Conservation (phyloP, 2,797 vertebrate species). For the Linurgus olivaceus region DNA sequence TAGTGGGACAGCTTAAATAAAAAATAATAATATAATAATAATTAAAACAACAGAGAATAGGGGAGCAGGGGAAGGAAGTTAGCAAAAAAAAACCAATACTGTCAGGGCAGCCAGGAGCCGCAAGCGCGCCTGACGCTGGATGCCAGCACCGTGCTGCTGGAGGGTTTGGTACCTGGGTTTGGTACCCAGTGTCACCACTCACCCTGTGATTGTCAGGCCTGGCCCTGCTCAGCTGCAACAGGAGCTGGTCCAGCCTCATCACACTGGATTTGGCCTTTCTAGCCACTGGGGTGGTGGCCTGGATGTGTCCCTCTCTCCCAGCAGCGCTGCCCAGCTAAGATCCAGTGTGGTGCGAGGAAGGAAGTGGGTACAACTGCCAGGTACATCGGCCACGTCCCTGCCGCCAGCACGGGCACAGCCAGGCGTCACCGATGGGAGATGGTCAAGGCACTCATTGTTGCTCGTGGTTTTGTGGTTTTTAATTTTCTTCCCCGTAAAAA, state of each 20-base stretch:
- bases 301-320: background rate
- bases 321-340: background rate
- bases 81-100: background rate
- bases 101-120: background rate
- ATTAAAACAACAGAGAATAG: background rate
- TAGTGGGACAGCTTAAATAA: conserved; percentile 34
- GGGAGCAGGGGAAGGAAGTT: background rate
- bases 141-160: background rate
- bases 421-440: background rate
- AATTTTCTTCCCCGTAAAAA: background rate
- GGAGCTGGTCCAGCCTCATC: background rate
- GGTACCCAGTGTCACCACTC: accelerated
- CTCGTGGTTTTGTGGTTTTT: background rate
- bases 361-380: background rate
- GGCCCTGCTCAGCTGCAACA: background rate
- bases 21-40: background rate
- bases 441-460: conserved; percentile 63
- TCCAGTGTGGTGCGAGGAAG: background rate
- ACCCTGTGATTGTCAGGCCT: background rate
- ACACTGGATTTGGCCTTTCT: background rate
- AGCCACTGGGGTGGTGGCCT: accelerated
- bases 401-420: accelerated
- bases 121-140: accelerated
- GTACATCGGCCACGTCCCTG: background rate
- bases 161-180: background rate